A percentile compares a stretch with the other conserved stretches of the same genome.
These are phyloP conservation scores for Poeciliopsis occidentalis DNA, from an alignment of 2,113 vertebrate species.

Conservation along the genomic window DNA sequence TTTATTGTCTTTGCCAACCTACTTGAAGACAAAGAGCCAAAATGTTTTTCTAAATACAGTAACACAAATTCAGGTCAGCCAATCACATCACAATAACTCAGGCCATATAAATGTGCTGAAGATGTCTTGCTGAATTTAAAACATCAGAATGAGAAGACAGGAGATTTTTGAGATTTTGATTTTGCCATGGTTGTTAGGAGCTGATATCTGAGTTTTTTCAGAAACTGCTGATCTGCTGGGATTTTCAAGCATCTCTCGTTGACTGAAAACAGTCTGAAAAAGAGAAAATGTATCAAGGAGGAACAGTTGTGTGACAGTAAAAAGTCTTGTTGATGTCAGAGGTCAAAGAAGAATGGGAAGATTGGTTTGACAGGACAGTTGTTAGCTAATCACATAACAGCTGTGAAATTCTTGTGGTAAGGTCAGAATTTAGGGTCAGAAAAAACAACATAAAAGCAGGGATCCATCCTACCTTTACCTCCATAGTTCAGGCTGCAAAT, in stretches of 20 bases:
- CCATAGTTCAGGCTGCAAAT: background rate
- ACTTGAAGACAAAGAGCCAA: background rate
- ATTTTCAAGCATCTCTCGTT: background rate
- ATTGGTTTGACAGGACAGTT: background rate
- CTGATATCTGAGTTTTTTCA: too few species aligned
- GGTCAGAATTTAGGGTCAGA: too few species aligned
- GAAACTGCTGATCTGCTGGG: too few species aligned
- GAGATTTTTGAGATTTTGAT: too few species aligned
- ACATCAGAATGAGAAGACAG: background rate
- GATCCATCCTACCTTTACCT: background rate
- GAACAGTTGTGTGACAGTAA: background rate
- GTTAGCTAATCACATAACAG: too few species aligned
- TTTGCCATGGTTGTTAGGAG: too few species aligned
- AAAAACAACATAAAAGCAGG: background rate
- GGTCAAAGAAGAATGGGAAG: background rate
- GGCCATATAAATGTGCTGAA: too few species aligned
- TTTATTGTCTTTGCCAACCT: too few species aligned
- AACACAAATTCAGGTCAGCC: background rate
- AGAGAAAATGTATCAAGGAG: background rate
- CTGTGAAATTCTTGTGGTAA: too few species aligned
- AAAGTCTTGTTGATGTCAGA: background rate
- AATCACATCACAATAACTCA: background rate
- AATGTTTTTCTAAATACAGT: background rate
- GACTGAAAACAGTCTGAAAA: background rate
- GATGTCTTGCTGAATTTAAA: background rate